Percentiles rank a stretch among this genome's conserved stretches.
Evolutionary conservation across 2,797 vertebrate species (phyloP).

Genomic region (Sebastes jordani): DNA sequence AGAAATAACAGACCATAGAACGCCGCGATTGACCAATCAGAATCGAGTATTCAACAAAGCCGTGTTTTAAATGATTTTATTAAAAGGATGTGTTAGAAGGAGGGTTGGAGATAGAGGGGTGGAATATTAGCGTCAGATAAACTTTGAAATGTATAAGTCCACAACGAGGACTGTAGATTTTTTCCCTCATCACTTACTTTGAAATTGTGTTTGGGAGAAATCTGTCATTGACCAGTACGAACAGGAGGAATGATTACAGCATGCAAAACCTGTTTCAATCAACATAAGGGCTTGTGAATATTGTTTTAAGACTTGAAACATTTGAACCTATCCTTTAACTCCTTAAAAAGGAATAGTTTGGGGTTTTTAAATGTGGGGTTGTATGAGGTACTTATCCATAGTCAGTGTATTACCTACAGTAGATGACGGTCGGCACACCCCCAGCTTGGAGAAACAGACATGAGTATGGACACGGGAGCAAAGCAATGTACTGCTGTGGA

Average conservation of each 20-base stretch:
- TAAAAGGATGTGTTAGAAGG: too few relatives aligned
- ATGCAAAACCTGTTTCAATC: neutral
- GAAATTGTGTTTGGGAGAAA: neutral
- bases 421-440: too few relatives aligned
- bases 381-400: neutral
- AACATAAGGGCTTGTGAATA: neutral
- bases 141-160: neutral
- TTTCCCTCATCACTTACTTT: neutral
- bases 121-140: neutral
- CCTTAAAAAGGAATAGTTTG: neutral
- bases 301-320: neutral
- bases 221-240: neutral
- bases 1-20: too few relatives aligned
- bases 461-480: neutral
- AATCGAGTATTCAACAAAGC: too few relatives aligned
- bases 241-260: neutral
- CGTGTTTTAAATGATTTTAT: accelerated
- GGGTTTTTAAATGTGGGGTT: neutral
- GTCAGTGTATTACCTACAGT: too few relatives aligned
- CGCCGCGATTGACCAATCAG: too few relatives aligned
- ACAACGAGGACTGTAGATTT: neutral
- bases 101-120: too few relatives aligned
- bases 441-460: too few relatives aligned
- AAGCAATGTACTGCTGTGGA: neutral
- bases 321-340: neutral